These are phyloP conservation scores for Macaca nemestrina DNA, from an alignment of 2,113 vertebrate genomes.

Conservation along the genomic window DNA sequence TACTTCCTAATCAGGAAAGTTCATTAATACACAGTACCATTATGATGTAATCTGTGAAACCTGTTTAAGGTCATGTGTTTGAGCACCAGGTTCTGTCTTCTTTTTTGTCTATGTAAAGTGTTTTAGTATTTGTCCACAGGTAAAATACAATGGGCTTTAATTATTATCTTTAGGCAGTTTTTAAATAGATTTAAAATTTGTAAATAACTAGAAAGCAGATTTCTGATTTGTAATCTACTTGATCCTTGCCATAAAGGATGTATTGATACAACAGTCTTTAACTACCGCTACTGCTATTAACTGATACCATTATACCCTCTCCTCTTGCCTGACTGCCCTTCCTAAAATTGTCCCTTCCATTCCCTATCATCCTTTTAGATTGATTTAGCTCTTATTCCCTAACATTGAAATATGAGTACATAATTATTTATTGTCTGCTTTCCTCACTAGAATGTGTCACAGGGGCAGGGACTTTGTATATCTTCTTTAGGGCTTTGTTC, in stretches of 20 bases:
- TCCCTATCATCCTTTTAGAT: neutral
- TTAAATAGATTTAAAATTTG: conserved; percentile 8
- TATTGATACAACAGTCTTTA: neutral
- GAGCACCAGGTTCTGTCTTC: neutral
- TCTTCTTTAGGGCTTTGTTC: neutral
- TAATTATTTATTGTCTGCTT: neutral
- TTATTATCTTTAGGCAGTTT: neutral
- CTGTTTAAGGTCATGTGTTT: neutral
- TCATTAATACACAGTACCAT: neutral
- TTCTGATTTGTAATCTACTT: neutral
- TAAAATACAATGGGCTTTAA: neutral
- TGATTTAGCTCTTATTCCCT: neutral
- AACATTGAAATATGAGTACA: neutral
- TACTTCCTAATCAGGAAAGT: conserved; percentile 20
- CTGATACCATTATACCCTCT: neutral
- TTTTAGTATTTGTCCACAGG: conserved; percentile 30
- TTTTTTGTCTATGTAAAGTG: neutral
- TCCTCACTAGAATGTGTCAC: neutral
- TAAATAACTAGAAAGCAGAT: neutral
- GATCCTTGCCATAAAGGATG: neutral
- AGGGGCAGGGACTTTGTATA: neutral
- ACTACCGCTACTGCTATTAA: too few species aligned
- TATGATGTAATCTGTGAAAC: neutral
- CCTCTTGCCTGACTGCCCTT: neutral
- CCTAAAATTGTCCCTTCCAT: neutral